Evolutionary conservation across 2,113 vertebrate species (phyloP), one percentile per base, ranked within the genome.

Genomic region (Willisornis vidua): DNA sequence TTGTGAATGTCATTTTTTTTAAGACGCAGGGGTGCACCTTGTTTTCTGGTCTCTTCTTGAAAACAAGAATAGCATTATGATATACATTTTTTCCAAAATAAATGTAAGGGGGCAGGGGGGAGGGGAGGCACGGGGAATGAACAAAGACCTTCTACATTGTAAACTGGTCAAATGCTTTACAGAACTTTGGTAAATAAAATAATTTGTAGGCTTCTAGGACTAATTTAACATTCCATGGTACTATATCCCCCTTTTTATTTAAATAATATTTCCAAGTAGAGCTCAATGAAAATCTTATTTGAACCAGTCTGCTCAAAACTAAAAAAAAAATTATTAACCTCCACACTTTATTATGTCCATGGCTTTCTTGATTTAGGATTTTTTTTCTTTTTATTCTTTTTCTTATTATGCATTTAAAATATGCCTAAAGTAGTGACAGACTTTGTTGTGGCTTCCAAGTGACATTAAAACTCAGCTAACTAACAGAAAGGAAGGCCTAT

Each of bases 91-190:
- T 62, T 66, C 19, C 4, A 57, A 86, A 66, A 68, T 37, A 66
- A 61, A 29, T 19, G 25, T 45, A 24, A 37, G 4, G 14, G 41
- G 41, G 41, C 5, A 5, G 6, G 41, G 41, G 41, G 41, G 13
- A 5, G 6, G 41, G 41, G 41, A 6, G 14, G 41, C 5, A 5
- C 6, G 41, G 41, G 41, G 41, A 15, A 43, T 43, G 4, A 62
- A 23, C 2, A 54, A n/a, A 2, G 3, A 4, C 2, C 3, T 51
- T 74, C 20, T 59, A 39, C 3, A 2, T 10, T 59, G 9, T 48
- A 65, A 75, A 65, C 5, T 24, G 7, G 51, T 39, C 4, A 37
- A 85, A 48, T 20, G 1, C 26, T 88, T 83, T 70, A 5, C 19
- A 92, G 33, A 62, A 66, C 2, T 73, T 62, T 41, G 5, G 6